Conservation (phyloP, 1,140 invertebrate species). For the Drosophila hydei region DNA sequence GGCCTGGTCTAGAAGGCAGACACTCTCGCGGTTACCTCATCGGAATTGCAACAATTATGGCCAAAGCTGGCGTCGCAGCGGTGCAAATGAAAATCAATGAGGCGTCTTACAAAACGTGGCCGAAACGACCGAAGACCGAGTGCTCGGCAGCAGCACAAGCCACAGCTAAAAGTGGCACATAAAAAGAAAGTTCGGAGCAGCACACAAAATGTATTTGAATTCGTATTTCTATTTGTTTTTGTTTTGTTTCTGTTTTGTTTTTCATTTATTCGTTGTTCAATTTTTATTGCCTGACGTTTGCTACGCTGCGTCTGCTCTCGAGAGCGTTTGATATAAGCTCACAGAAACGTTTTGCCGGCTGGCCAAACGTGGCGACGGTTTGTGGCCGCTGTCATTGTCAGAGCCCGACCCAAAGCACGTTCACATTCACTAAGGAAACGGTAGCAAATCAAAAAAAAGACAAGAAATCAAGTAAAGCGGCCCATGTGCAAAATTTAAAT, state of each 20-base stretch:
- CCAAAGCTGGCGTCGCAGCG: background rate
- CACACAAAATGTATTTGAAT: conserved; percentile 36
- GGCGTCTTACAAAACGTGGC: conserved; percentile 55
- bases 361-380: background rate
- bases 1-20: conserved; percentile 22
- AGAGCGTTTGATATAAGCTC: conserved; percentile 24
- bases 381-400: conserved; percentile 22
- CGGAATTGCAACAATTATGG: conserved; percentile 76
- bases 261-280: conserved; percentile 4
- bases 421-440: conserved; percentile 44
- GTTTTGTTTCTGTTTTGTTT: conserved; percentile 43
- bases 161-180: conserved; percentile 72
- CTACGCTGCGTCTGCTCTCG: no score
- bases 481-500: conserved; percentile 36
- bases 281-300: conserved; percentile 9
- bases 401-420: conserved; percentile 25
- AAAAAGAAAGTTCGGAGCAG: conserved; percentile 75
- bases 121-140: conserved; percentile 53
- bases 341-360: conserved; percentile 27
- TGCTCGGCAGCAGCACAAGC: conserved; percentile 57
- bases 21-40: conserved; percentile 65
- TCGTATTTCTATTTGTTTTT: no score
- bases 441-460: no score
- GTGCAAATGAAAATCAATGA: conserved; percentile 61
- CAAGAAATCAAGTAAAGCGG: background rate